Evolutionary conservation across 2,888 invertebrate genomes (phyloP), one percentile per base, ranked within the genome.

Genomic region (Lasioglossum vierecki): DNA sequence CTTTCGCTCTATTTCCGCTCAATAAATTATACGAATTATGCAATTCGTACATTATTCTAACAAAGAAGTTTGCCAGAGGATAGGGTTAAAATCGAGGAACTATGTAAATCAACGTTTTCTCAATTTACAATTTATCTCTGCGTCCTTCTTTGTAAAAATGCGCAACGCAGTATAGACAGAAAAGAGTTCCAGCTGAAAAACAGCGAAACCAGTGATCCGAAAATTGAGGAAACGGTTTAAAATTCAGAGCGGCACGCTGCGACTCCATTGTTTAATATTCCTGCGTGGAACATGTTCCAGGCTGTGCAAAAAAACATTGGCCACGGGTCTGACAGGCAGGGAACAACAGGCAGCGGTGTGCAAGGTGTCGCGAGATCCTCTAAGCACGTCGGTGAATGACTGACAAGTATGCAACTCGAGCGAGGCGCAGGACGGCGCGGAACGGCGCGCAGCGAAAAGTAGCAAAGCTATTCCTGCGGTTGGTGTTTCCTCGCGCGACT

Each of bases 381-480:
- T 53, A 30, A 30, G 72, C 46, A 63, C 26, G 66, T 15, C 66
- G 80, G 53, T 22, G 15, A 44, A 85, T 84, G 84, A 84, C 71
- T 78, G 85, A 81, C 85, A 84, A 80, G 75, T 76, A 82, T 86
- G 85, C 76, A 75, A 80, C 72, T 60, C 80, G 53, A 71, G 49
- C 66, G 70, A 70, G 53, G 46, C 76, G 60, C 44, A 87, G 72
- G 72, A 73, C 74, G 53, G 63, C 13, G 44, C 68, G 44, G 44
- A 44, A 44, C 44, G 63, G 57, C 88, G 92, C 49, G 76, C 76
- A 26, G 76, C 76, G 92, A 92, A 93, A 93, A 93, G 92, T 91
- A 90, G 91, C 88, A 76, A 88, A 89, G 86, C 91, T 92, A 92
- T 92, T 92, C 91, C 88, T 90, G 90, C 91, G 87, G 89, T 88